Percentiles rank a stretch among this genome's conserved stretches.
phyloP scores from a whole-genome alignment of 2,797 vertebrate genomes.

The Huso huso region DNA sequence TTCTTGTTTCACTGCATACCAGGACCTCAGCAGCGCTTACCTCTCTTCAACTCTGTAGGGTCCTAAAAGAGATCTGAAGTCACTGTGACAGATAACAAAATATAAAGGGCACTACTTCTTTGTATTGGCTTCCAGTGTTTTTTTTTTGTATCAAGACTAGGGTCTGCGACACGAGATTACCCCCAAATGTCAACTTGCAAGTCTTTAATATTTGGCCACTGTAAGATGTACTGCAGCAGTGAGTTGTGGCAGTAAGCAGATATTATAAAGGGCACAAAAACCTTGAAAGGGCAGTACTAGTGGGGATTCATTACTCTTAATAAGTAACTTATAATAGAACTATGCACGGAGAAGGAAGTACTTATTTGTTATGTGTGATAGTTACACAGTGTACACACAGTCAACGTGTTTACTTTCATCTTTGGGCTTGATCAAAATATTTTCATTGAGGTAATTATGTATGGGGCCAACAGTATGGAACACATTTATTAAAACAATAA shows the following conservation, averaged over 20 bases:
- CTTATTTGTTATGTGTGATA: no score
- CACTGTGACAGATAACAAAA: conserved; percentile 1
- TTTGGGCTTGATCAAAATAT: no score
- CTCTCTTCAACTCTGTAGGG: conserved; percentile 13
- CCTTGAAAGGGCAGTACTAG: not conserved
- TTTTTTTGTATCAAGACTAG: conserved; percentile 25
- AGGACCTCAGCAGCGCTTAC: conserved; percentile 34
- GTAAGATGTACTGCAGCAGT: conserved; percentile 18
- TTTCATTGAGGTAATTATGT: no score
- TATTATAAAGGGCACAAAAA: not conserved
- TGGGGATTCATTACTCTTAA: no score
- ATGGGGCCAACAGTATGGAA: no score
- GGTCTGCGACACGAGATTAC: conserved; percentile 38
- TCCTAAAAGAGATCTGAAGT: not conserved
- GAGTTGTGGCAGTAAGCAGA: not conserved
- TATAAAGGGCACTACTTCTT: conserved; percentile 33
- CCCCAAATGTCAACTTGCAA: conserved; percentile 56
- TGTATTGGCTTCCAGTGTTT: conserved; percentile 17
- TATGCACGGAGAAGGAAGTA: no score
- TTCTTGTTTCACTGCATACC: conserved; percentile 25
- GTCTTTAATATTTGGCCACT: conserved; percentile 49
- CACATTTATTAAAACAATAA: no score
- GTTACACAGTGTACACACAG: no score
- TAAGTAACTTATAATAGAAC: no score
- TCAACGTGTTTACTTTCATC: no score